These are phyloP conservation scores for Leptoteleia sp. DNA, from an alignment of 1,140 invertebrate genomes.

Conservation along the genomic window DNA sequence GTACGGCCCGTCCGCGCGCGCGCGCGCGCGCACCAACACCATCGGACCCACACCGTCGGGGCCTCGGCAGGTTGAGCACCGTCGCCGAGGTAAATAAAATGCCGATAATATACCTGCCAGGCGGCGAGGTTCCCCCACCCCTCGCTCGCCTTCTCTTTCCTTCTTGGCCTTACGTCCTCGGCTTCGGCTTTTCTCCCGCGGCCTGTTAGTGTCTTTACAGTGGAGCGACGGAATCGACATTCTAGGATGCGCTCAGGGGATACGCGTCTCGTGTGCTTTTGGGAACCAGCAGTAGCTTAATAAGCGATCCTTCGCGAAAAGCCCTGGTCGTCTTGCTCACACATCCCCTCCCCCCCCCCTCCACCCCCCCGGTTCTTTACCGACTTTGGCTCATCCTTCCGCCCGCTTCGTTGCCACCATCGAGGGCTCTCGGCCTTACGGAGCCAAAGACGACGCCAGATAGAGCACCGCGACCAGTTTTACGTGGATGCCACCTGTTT, in stretches of 20 bases:
- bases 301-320: not conserved
- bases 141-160: slow-evolving; percentile 37
- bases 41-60: not conserved
- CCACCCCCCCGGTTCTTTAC: too few relatives aligned
- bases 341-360: not conserved
- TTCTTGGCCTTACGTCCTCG: slow-evolving; percentile 59
- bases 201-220: slow-evolving; percentile 47
- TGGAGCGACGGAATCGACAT: slow-evolving; percentile 38
- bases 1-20: not conserved
- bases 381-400: not conserved
- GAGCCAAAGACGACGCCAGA: slow-evolving; percentile 17
- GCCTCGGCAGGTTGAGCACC: slow-evolving; percentile 73
- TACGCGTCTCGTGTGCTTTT: slow-evolving; percentile 56
- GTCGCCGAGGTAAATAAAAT: slow-evolving; percentile 69
- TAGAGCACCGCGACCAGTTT: slow-evolving; percentile 6
- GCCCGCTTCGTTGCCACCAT: not conserved
- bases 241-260: slow-evolving; percentile 71
- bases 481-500: slow-evolving; percentile 19
- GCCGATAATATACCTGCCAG: slow-evolving; percentile 77
- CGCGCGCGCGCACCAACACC: not conserved
- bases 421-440: too few relatives aligned
- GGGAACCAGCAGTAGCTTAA: slow-evolving; percentile 37
- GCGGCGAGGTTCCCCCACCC: slow-evolving; percentile 68
- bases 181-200: slow-evolving; percentile 71
- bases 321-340: too few relatives aligned